Evolutionary conservation across 2,797 vertebrate genomes (phyloP), one percentile per base, ranked within the genome.

Genomic region (Bradypodion pumilum): DNA sequence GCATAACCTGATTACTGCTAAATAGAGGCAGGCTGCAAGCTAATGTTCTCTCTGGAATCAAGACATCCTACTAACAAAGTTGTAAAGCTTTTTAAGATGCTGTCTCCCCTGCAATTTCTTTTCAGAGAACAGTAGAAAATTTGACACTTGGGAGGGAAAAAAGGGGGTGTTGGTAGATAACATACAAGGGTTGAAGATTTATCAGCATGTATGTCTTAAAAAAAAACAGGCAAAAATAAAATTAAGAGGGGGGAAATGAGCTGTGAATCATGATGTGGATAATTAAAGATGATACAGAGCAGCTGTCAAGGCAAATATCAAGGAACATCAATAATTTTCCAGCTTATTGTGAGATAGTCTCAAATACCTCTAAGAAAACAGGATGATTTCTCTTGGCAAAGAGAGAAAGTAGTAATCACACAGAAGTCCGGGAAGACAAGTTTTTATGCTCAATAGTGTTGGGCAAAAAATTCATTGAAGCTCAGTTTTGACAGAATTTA

Each of bases 301-400:
- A 95, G 90, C 94, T 96, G 94, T 95, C 95, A 95, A 94, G 96
- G 92, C 92, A 94, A 95, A 95, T 96, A 95, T 93, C 90, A 94
- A 90, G 90, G 91, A 93, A 94, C 94, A 95, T 95, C 95, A 95
- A 95, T 96, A 96, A 96, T 93, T 95, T 95, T 80, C 89, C 93
- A 93, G 85, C 88, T 91, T 91, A 91, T 93, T 91, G 94, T 91
- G 94, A 93, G 84, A 74, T 70, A 84, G 83, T 86, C 90, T 94
- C 88, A 91, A 90, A 89, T 89, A 81, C 92, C 93, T 92, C 85
- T 89, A 89, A 91, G 90, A 92, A 95, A 94, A 88, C 85, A 91
- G 87, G 60, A 94, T 88, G 82, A 91, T 93, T 90, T 91, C 90
- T 93, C 87, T 84, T 93, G 88, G 78, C 74, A 78, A 62, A 66